Evolutionary conservation across 1,140 invertebrate species (phyloP).

Genomic region (Hypsibius dujardini): DNA sequence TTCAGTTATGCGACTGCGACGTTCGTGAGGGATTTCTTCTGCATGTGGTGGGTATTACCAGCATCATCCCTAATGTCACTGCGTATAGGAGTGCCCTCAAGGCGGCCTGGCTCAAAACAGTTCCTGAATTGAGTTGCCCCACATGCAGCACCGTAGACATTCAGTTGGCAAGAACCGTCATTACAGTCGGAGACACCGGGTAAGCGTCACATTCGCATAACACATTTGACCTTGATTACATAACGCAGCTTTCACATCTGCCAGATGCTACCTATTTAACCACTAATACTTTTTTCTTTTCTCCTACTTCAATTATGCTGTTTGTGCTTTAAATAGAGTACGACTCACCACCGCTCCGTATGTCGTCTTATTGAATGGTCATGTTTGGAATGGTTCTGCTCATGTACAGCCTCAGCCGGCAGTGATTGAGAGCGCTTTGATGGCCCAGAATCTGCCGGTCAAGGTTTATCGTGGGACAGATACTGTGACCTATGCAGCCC

Average conservation of each 20-base stretch:
- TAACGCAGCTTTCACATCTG: background rate
- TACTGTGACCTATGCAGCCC: background rate
- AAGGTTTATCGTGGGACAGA: background rate
- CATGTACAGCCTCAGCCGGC: background rate
- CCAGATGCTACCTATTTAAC: background rate
- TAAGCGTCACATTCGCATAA: background rate
- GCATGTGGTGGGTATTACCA: background rate
- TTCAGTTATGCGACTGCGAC: background rate
- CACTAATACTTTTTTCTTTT: background rate
- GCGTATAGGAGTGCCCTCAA: background rate
- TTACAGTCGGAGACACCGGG: background rate
- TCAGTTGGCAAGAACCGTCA: slow-evolving; percentile 9
- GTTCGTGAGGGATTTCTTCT: background rate
- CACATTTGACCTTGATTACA: background rate
- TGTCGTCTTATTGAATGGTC: background rate
- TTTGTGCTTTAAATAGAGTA: background rate
- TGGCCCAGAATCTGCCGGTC: background rate
- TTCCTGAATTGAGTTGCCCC: background rate
- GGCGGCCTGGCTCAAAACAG: background rate
- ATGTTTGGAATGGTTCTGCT: background rate
- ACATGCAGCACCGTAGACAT: background rate
- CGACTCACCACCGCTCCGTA: slow-evolving; percentile 1
- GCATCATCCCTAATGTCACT: background rate
- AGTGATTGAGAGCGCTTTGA: background rate
- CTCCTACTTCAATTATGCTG: background rate